Evolutionary conservation across 1,140 invertebrate species (phyloP).

Genomic region (Hyposmocoma kahamanoa): DNA sequence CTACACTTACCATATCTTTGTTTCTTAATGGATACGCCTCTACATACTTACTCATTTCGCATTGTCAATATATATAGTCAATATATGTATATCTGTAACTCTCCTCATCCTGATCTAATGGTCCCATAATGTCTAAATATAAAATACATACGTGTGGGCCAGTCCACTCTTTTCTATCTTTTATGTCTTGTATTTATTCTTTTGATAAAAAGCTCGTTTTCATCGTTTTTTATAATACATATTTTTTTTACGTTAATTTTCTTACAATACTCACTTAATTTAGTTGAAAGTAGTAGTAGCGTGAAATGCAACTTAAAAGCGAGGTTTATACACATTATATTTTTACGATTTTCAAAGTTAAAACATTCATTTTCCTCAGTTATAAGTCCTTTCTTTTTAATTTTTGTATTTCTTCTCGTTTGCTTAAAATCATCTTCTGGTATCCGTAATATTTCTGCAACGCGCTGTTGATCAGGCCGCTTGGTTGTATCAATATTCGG

Average conservation of each 20-base stretch:
- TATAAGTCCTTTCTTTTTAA: not conserved
- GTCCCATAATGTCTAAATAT: slow-evolving; percentile 5
- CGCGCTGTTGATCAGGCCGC: slow-evolving; percentile 3
- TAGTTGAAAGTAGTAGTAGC: not conserved
- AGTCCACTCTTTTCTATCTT: not conserved
- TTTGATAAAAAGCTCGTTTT: not conserved
- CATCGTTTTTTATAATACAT: not conserved
- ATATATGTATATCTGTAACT: not conserved
- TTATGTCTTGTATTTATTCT: not conserved
- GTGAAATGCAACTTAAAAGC: not conserved
- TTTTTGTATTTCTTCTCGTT: not conserved
- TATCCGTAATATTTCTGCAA: slow-evolving; percentile 1
- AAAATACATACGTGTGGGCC: not conserved
- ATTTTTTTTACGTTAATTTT: slow-evolving; percentile 1
- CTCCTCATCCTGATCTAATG: slow-evolving; percentile 1
- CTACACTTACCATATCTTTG: slow-evolving; percentile 16
- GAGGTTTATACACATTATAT: not conserved
- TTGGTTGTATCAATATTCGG: not conserved
- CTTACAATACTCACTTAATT: slow-evolving; percentile 2
- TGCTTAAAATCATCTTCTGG: not conserved
- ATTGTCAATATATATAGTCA: slow-evolving; percentile 12
- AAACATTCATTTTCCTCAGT: not conserved
- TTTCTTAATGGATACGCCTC: slow-evolving; percentile 17
- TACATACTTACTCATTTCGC: slow-evolving; percentile 17
- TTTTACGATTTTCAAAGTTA: not conserved